Evolutionary conservation across 1,140 invertebrate genomes (phyloP), one percentile per base, ranked within the genome.

Genomic region (Choristoneura fumiferana): DNA sequence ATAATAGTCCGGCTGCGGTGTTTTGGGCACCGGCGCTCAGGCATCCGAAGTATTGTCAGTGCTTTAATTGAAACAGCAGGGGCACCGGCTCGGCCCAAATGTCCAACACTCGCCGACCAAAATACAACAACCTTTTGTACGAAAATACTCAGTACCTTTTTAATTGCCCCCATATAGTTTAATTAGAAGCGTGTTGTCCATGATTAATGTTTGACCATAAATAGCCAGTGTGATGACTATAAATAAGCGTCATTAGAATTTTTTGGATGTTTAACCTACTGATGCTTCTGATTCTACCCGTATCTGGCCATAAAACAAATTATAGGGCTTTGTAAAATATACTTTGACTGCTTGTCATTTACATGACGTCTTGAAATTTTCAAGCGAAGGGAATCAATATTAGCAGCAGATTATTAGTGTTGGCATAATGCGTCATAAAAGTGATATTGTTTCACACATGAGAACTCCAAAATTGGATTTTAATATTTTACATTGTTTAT

Each of bases 11-110:
- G 59, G 63, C 60, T 60, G 65, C 57, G 71, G 65, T 71, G 71
- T 80, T 80, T 81, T 73, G 77, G 80, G 70, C 64, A 69, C 65
- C 72, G 71, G 73, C 73, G 43, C 43, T 22, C 77, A 71, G 71
- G 71, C 69, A 81, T 85, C 80, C 71, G 64, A 83, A 77, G 78
- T 87, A 85, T 81, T 86, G 81, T 86, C 77, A 84, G 81, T 73
- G 78, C 78, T 81, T 80, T 86, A 88, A 88, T 88, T 86, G 83
- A 86, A 88, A 88, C 85, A 88, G 85, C 83, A 62, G 83, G 85
- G 69, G 78, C 60, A 49, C 57, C 64, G 67, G 67, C 70, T 29
- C 70, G 54, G 13, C 63, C 71, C 63, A 49, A 49, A 49, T 49
- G n/a, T 57, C 67, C 64, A 69, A 76, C 73, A 67, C 66, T 56